phyloP scores from a whole-genome alignment of 2,113 vertebrate genomes.

The Elanus axillaris region DNA sequence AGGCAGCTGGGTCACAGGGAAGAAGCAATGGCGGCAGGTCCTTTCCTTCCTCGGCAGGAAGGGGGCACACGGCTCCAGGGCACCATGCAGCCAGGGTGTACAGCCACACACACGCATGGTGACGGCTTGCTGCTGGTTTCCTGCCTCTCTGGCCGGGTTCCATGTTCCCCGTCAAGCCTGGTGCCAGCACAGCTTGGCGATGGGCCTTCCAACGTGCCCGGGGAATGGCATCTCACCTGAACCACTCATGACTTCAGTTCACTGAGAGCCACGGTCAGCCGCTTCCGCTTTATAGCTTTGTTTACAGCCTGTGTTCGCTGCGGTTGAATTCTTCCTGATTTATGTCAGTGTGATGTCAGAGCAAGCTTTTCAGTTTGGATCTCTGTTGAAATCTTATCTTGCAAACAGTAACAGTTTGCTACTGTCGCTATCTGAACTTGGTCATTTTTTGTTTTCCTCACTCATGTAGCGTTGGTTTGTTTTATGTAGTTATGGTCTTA shows the following conservation, averaged over 20 bases:
- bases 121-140: background rate
- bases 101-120: accelerated
- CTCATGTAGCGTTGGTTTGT: background rate
- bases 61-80: background rate
- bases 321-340: slow-evolving; percentile 37
- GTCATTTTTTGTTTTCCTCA: slow-evolving; percentile 48
- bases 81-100: accelerated
- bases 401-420: background rate
- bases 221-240: slow-evolving; percentile 23
- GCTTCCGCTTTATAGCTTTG: slow-evolving; percentile 10
- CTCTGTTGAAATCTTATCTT: slow-evolving; percentile 25
- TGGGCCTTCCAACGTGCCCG: background rate
- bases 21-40: background rate
- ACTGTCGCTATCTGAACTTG: slow-evolving; percentile 15
- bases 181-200: background rate
- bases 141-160: background rate
- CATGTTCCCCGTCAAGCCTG: background rate
- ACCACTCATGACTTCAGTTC: background rate
- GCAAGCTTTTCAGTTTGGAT: background rate
- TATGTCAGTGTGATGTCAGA: slow-evolving; percentile 18
- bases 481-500: slow-evolving; percentile 31
- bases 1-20: background rate
- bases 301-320: slow-evolving; percentile 3
- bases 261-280: background rate
- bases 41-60: background rate